Conservation (phyloP, 1,140 invertebrate genomes). For the Aradophagus sp. region DNA sequence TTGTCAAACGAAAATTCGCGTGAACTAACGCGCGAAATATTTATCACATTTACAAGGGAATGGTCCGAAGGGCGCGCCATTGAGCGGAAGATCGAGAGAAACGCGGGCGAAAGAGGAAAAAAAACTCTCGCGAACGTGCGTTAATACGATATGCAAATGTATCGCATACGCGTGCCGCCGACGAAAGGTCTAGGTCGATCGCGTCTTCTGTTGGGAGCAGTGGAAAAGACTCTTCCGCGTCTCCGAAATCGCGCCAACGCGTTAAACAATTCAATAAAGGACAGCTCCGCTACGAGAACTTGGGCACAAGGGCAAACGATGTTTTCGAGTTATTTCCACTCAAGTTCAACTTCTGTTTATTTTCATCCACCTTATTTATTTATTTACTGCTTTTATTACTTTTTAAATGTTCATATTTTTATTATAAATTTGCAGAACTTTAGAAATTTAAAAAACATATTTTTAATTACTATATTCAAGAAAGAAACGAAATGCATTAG, state of each 20-base stretch:
- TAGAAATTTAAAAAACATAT: no score
- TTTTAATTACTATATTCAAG: no score
- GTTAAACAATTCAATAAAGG: constrained; percentile 57
- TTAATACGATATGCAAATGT: constrained; percentile 62
- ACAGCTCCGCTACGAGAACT: constrained; percentile 47
- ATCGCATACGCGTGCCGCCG: constrained; percentile 43
- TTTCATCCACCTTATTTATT: no score
- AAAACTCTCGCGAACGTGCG: constrained; percentile 32
- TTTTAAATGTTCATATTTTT: no score
- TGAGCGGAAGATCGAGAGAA: constrained; percentile 23
- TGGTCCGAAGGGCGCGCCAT: constrained; percentile 37
- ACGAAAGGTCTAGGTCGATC: constrained; percentile 69
- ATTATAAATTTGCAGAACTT: no score
- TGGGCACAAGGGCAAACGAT: constrained; percentile 49
- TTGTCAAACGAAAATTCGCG: no score
- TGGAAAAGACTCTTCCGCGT: constrained; percentile 43
- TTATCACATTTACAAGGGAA: constrained; percentile 10
- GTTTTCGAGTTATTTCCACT: constrained; percentile 8
- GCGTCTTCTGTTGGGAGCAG: constrained; percentile 16
- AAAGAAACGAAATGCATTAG: no score
- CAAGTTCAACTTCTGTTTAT: no score
- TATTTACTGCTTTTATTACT: constrained; percentile 16
- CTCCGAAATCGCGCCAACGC: constrained; percentile 59
- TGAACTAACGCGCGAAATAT: constrained; percentile 6
- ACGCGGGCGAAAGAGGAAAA: constrained; percentile 12